Percentiles rank a stretch among this genome's conserved stretches.
These are phyloP conservation scores for Enteromius mattozi DNA, from an alignment of 2,797 vertebrate genomes.

Conservation along the genomic window DNA sequence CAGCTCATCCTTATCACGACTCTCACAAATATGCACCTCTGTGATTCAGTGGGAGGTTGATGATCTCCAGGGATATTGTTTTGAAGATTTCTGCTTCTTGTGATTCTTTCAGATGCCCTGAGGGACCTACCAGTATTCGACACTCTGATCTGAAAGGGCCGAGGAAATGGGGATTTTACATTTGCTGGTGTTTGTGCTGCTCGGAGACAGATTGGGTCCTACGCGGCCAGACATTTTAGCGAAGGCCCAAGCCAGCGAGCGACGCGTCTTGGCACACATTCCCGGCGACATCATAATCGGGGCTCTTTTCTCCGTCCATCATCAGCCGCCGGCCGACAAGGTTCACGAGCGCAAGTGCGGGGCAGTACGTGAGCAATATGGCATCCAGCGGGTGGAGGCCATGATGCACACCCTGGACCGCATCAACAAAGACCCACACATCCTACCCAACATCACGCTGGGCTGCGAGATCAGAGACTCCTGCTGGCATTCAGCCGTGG, in stretches of 20 bases:
- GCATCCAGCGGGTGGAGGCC: conserved; percentile 97
- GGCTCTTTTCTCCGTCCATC: conserved; percentile 97
- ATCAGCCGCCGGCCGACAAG: conserved; percentile 96
- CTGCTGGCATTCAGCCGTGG: conserved; percentile 98
- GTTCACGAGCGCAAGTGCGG: conserved; percentile 98
- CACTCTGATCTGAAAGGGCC: conserved; percentile 48
- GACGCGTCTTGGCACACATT: conserved; percentile 91
- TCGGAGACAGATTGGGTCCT: conserved; percentile 81
- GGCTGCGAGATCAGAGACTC: conserved; percentile 98
- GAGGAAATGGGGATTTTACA: conserved; percentile 83
- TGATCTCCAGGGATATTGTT: conserved; percentile 44
- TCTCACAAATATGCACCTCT: conserved; percentile 52
- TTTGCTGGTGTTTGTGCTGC: conserved; percentile 79
- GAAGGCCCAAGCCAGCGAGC: conserved; percentile 89
- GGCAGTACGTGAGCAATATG: conserved; percentile 95
- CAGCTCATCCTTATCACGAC: conserved; percentile 54
- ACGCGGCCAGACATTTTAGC: conserved; percentile 76
- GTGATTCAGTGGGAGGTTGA: conserved; percentile 48
- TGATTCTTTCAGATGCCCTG: conserved; percentile 57
- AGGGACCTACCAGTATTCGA: conserved; percentile 43
- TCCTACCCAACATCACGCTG: conserved; percentile 92
- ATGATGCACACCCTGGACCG: conserved; percentile 96
- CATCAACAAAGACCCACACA: conserved; percentile 89
- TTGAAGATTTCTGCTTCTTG: conserved; percentile 29
- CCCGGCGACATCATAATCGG: conserved; percentile 97